Conservation (phyloP, 2,797 vertebrate genomes). For the Hoplostethus atlanticus region DNA sequence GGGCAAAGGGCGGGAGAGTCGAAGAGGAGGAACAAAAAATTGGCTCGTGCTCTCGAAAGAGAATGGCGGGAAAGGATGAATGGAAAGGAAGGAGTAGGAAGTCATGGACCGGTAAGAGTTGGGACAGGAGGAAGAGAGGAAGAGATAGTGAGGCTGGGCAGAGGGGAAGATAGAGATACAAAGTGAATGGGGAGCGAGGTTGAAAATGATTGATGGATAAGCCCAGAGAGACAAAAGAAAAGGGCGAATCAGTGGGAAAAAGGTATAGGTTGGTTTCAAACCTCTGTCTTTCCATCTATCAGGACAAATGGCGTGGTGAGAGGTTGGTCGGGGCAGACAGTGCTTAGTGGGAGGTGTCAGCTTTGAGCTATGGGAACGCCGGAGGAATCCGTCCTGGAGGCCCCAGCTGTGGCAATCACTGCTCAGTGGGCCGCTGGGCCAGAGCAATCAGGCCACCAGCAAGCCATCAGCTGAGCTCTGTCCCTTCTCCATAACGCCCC, state of each 20-base stretch:
- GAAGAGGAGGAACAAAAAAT: conserved; percentile 33
- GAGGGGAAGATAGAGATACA: conserved; percentile 50
- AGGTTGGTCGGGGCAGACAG: conserved; percentile 76
- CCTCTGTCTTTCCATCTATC: conserved; percentile 77
- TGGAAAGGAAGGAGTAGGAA: conserved; percentile 11
- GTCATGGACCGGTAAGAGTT: no score
- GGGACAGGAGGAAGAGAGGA: neutral
- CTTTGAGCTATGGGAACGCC: conserved; percentile 78
- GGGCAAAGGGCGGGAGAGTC: conserved; percentile 63
- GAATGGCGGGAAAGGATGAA: conserved; percentile 48
- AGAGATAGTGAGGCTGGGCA: conserved; percentile 34
- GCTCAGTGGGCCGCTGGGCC: conserved; percentile 80
- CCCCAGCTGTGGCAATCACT: conserved; percentile 84
- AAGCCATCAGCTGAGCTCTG: conserved; percentile 82
- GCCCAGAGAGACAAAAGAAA: conserved; percentile 66
- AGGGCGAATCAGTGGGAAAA: conserved; percentile 68
- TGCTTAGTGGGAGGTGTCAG: conserved; percentile 77
- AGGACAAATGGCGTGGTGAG: conserved; percentile 75
- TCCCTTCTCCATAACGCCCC: conserved; percentile 68
- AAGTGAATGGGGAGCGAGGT: conserved; percentile 55
- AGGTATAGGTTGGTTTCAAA: conserved; percentile 74
- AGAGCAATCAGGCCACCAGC: conserved; percentile 83
- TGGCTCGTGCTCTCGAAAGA: conserved; percentile 32
- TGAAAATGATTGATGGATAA: conserved; percentile 76
- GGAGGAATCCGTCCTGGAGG: conserved; percentile 78